Percentiles rank a stretch among this genome's conserved stretches.
Evolutionary conservation across 2,888 invertebrate species (phyloP).

Genomic region (Drepana falcataria): DNA sequence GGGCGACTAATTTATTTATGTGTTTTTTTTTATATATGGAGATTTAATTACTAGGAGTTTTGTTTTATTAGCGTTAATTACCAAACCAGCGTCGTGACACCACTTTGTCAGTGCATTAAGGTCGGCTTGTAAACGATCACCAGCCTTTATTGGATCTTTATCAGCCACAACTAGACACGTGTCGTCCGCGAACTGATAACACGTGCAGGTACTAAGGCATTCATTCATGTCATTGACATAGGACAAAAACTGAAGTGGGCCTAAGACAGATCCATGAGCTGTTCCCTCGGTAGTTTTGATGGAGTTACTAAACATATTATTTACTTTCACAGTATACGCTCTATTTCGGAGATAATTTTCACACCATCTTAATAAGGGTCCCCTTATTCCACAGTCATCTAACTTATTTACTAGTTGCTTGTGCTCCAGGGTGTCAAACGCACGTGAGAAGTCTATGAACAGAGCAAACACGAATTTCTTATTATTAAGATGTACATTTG

Average conservation of each 20-base stretch:
- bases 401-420: slow-evolving; percentile 7
- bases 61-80: slow-evolving; percentile 11
- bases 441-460: slow-evolving; percentile 12
- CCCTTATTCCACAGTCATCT: slow-evolving; percentile 7
- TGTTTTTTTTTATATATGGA: slow-evolving; percentile 1
- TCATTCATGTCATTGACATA: slow-evolving; percentile 44
- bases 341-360: slow-evolving; percentile 7
- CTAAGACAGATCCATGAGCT: slow-evolving; percentile 17
- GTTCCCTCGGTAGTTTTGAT: slow-evolving; percentile 10
- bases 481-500: slow-evolving; percentile 9
- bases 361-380: slow-evolving; percentile 8
- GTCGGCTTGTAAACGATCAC: neutral
- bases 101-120: neutral
- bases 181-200: neutral
- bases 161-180: neutral
- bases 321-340: slow-evolving; percentile 7
- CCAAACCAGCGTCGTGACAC: slow-evolving; percentile 8
- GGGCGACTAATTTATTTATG: slow-evolving; percentile 3
- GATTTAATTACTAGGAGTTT: slow-evolving; percentile 11
- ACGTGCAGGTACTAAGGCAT: neutral
- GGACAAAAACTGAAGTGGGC: slow-evolving; percentile 4
- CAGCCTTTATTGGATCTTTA: neutral
- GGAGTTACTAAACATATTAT: slow-evolving; percentile 5
- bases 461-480: slow-evolving; percentile 10
- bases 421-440: slow-evolving; percentile 17